phyloP scores from a whole-genome alignment of 1,140 invertebrate species.

The Scaptodrosophila lebanonensis region DNA sequence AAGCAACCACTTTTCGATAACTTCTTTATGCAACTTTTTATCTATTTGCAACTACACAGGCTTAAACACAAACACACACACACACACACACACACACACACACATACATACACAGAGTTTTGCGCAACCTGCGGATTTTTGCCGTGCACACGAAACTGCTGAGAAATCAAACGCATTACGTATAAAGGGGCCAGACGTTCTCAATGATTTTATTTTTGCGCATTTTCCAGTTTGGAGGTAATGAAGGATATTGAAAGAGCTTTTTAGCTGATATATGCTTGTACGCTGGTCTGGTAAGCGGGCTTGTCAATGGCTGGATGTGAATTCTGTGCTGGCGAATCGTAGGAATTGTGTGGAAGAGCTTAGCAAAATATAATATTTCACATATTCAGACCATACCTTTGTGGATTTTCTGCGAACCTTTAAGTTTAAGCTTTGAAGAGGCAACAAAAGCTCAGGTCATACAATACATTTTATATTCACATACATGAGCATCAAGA shows the following conservation, averaged over 20 bases:
- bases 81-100: neutral
- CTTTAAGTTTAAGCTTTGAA: no score
- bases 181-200: constrained; percentile 56
- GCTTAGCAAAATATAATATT: no score
- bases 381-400: no score
- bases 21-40: constrained; percentile 67
- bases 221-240: constrained; percentile 61
- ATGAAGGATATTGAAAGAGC: constrained; percentile 74
- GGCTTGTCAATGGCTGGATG: constrained; percentile 32
- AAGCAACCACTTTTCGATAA: constrained; percentile 69
- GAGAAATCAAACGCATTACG: constrained; percentile 72
- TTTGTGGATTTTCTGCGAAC: no score
- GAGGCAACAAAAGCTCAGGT: no score
- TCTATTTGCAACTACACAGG: constrained; percentile 53
- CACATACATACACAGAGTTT: neutral
- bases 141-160: constrained; percentile 7
- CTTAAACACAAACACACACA: neutral
- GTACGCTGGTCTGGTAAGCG: constrained; percentile 11
- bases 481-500: no score
- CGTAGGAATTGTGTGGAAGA: constrained; percentile 18
- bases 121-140: constrained; percentile 49
- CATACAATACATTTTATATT: no score
- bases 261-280: constrained; percentile 31
- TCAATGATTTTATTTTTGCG: constrained; percentile 73
- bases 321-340: constrained; percentile 56